Evolutionary conservation across 2,888 invertebrate genomes (phyloP), one percentile per base, ranked within the genome.

Genomic region (Hypena proboscidalis): DNA sequence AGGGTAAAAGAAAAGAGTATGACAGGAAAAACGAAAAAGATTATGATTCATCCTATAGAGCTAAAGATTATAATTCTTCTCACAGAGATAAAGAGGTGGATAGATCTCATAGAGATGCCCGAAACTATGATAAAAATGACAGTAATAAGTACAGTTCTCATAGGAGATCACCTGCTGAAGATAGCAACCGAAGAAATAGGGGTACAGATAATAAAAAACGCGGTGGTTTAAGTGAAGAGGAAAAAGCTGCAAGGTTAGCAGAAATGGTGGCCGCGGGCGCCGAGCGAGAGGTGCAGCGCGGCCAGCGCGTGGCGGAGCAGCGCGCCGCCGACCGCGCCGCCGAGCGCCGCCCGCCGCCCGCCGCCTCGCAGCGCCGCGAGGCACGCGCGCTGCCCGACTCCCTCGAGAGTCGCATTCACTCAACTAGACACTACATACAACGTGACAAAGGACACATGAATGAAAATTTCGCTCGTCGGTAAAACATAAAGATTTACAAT

Each of bases 381-480:
- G 92, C 70, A 69, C 91, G 67, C 36, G 93, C 94, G 0, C 92
- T 93, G 57, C 92, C 92, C 11, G 93, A 94, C 39, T 95, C 95
- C 5, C 94, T 98, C 0, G 97, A 97, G 72, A 94, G 94, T 51
- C 92, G 98, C 59, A 95, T 98, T 33, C 96, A 95, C 71, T 93
- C 98, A 7, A 98, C 97, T 76, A 93, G 96, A 26, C 96, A 98
- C 80, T 96, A 97, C 68, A 96, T 98, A 57, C 98, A 98, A 79
- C 92, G 97, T 42, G 95, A 95, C 2, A 92, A 92, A 10, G 87
- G 92, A 13, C 94, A 96, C 33, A 97, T 98, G 96, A 94, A 97
- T 65, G 92, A 93, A 48, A 95, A 97, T 83, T 98, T 98, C 89
- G 96, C 96, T 0, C 92, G 92, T 50, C 92, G 95, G 25, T 47